Percentiles rank a stretch among this genome's conserved stretches.
Evolutionary conservation across 2,113 vertebrate species (phyloP).

Genomic region (Odocoileus virginianus): DNA sequence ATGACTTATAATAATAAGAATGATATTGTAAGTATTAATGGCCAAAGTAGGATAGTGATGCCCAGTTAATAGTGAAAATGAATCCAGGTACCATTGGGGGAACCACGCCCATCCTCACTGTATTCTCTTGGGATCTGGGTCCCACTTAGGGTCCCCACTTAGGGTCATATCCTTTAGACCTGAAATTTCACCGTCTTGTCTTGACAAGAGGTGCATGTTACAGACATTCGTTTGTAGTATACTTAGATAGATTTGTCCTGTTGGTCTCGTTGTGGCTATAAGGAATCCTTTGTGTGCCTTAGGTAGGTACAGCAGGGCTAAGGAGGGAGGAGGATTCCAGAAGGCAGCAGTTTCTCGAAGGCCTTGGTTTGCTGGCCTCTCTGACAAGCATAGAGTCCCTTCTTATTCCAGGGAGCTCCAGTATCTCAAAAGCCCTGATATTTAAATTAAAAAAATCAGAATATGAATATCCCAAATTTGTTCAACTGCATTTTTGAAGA

Average conservation of each 20-base stretch:
- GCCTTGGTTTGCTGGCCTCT: background rate
- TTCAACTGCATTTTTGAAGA: slow-evolving; percentile 44
- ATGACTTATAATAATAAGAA: background rate
- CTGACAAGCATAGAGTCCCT: background rate
- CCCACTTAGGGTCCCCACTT: background rate
- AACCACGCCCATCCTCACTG: background rate
- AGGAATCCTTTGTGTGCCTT: background rate
- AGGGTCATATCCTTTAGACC: background rate
- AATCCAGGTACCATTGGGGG: background rate
- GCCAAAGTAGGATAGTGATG: background rate
- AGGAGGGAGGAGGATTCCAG: background rate
- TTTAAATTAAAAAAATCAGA: background rate
- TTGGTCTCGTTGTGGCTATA: slow-evolving; percentile 41
- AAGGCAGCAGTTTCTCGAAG: slow-evolving; percentile 17
- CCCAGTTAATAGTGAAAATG: background rate
- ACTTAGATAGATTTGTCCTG: background rate
- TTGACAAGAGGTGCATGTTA: background rate
- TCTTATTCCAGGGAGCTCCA: background rate
- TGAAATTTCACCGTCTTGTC: background rate
- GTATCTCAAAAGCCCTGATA: background rate
- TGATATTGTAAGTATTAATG: background rate
- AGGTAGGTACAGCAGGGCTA: background rate
- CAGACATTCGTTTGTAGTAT: background rate
- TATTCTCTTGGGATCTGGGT: background rate
- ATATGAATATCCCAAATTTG: slow-evolving; percentile 19